Evolutionary conservation across 92 coral and sea anemone species (phyloP), one percentile per base, ranked within the genome.

Genomic region (Parazoanthus darwini): DNA sequence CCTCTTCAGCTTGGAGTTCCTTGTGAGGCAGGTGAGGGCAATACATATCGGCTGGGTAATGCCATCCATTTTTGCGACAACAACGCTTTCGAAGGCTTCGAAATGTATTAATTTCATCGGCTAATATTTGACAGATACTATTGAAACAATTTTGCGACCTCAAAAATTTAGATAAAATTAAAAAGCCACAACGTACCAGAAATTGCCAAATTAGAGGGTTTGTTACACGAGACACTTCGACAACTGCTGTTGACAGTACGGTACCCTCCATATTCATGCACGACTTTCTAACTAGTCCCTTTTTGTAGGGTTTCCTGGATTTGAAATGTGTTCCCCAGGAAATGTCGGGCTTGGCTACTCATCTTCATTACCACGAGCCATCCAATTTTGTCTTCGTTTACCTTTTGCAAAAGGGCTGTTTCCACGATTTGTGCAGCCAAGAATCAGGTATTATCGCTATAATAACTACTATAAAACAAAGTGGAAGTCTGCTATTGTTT

Each of bases 331-430:
- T 65, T 44, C 97, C 97, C 29, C 97, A 94, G 73, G 97, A 91
- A 37, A 89, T 94, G 89, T 91, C 94, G 2, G 97, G 95, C 29
- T 90, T 94, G 80, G 95, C 91, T 5, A 94, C 97, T n/a, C 97
- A 94, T 46, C 97, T 94, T 73, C 97, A 94, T 59, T 94, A 94
- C 82, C 97, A 90, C 56, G 97, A 94, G 48, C 97, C 97, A 0
- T 83, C 97, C 76, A 94, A 94, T 71, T 92, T 89, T 73, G 85
- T 94, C 56, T 80, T 94, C 25, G 91, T 92, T 78, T 86, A 89
- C 48, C 92, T 94, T 82, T 76, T 94, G 76, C 94, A 87, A 29
- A 43, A 88, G 33, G 96, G 96, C 15, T 92, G 90, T 74, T 91
- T 94, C 79, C 96, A 94, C 85, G 59, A 66, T 7, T 75, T 94